Percentiles rank a stretch among this genome's conserved stretches.
Evolutionary conservation across 1,140 invertebrate genomes (phyloP).

Genomic region (Nasonia vitripennis): DNA sequence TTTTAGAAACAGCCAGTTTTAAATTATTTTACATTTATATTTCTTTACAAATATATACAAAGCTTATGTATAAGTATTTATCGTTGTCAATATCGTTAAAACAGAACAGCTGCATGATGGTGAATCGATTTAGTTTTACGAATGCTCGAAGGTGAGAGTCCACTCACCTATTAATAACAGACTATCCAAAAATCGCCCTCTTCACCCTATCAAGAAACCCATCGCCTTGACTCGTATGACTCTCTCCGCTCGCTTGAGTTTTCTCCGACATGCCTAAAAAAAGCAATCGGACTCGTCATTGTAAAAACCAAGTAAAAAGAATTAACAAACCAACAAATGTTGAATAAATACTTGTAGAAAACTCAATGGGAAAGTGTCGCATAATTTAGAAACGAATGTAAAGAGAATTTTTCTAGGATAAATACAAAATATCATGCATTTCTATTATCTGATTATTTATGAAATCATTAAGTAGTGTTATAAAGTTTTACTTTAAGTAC

Average conservation of each 20-base stretch:
- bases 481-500: slow-evolving; percentile 26
- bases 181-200: slow-evolving; percentile 80
- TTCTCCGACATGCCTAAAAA: slow-evolving; percentile 73
- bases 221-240: slow-evolving; percentile 61
- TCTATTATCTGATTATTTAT: neutral
- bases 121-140: neutral
- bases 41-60: neutral
- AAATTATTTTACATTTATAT: neutral
- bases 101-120: neutral
- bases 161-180: slow-evolving; percentile 57
- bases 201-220: slow-evolving; percentile 80
- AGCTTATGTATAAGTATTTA: neutral
- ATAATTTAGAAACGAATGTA: neutral
- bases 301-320: neutral
- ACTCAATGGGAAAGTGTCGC: neutral
- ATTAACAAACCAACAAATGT: neutral
- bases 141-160: slow-evolving; percentile 34
- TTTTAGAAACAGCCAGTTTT: neutral
- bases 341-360: neutral
- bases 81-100: no score
- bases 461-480: neutral
- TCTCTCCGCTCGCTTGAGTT: slow-evolving; percentile 73
- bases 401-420: slow-evolving; percentile 34
- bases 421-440: neutral
- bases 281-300: slow-evolving; percentile 60